Evolutionary conservation across 2,797 vertebrate genomes (phyloP).

Genomic region (Lutjanus campechanus): DNA sequence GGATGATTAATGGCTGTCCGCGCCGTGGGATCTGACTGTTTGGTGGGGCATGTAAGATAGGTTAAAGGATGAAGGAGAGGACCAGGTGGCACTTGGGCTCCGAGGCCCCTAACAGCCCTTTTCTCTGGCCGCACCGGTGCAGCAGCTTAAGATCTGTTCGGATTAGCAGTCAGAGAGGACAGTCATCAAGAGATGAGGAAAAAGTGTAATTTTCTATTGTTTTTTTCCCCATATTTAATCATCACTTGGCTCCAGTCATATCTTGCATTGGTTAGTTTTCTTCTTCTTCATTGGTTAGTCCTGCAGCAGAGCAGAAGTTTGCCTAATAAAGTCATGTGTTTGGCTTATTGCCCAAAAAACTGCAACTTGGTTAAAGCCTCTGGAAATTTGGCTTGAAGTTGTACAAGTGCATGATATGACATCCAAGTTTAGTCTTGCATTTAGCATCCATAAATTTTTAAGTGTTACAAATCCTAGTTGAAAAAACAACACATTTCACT

Average conservation of each 20-base stretch:
- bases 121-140: conserved; percentile 20
- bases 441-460: too few species aligned
- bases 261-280: conserved; percentile 6
- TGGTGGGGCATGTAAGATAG: conserved; percentile 57
- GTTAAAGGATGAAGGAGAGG: conserved; percentile 68
- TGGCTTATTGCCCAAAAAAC: background rate
- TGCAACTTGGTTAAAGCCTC: too few species aligned
- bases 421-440: too few species aligned
- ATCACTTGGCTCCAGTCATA: background rate
- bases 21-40: conserved; percentile 59
- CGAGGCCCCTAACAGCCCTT: conserved; percentile 35
- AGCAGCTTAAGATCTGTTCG: conserved; percentile 43
- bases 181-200: conserved; percentile 9
- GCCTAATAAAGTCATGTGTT: conserved; percentile 18
- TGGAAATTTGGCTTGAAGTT: too few species aligned
- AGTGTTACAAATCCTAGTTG: too few species aligned
- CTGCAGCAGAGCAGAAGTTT: background rate
- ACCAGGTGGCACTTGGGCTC: conserved; percentile 62
- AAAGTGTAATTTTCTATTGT: background rate
- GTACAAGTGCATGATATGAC: too few species aligned
- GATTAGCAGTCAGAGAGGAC: conserved; percentile 41
- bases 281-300: too few species aligned
- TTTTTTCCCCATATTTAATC: conserved; percentile 11
- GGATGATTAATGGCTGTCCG: conserved; percentile 68
- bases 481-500: too few species aligned